These are phyloP conservation scores for Crotophaga sulcirostris DNA, from an alignment of 2,113 vertebrate genomes.

Conservation along the genomic window DNA sequence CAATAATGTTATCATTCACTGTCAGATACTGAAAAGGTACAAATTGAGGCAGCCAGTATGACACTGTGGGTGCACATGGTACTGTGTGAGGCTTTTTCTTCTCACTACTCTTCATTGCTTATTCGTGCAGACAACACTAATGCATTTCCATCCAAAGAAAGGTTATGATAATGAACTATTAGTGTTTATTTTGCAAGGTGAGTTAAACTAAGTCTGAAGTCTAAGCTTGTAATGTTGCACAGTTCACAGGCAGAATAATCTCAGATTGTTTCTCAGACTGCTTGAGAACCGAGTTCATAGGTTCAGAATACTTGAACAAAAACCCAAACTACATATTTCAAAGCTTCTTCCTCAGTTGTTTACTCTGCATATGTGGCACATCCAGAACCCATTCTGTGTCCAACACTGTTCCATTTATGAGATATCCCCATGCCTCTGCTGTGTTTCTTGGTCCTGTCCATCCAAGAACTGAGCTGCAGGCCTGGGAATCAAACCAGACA, in stretches of 20 bases:
- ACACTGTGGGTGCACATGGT: not conserved
- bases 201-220: conserved; percentile 35
- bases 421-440: not conserved
- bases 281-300: not conserved
- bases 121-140: not conserved
- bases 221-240: not conserved
- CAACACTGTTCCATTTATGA: not conserved
- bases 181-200: not conserved
- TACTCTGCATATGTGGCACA: not conserved
- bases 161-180: not conserved
- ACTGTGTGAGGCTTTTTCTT: not conserved
- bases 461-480: not conserved
- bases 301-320: conserved; percentile 1
- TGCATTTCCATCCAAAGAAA: conserved; percentile 1
- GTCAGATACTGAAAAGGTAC: conserved; percentile 57
- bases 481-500: not conserved
- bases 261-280: not conserved
- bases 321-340: not conserved
- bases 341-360: not conserved
- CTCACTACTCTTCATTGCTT: not conserved
- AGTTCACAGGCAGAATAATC: not conserved
- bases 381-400: not conserved
- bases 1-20: conserved; percentile 65
- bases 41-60: conserved; percentile 42
- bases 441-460: not conserved